Percentiles rank a stretch among this genome's conserved stretches.
Evolutionary conservation across 2,888 invertebrate genomes (phyloP).

Genomic region (Crematogaster levior): DNA sequence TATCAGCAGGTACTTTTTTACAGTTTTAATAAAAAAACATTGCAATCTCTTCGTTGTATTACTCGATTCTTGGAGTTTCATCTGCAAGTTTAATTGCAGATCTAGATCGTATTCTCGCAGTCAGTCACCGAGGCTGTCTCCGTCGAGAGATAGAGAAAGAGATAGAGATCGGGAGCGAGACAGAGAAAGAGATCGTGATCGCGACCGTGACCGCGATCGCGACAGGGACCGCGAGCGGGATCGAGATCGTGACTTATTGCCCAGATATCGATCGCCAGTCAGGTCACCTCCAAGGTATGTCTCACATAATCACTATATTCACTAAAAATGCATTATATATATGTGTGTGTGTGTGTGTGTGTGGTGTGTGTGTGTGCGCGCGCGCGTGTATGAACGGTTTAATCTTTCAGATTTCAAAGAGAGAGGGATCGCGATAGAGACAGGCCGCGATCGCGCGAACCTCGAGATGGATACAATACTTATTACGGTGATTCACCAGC

Average conservation of each 20-base stretch:
- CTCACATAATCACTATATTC: slow-evolving; percentile 30
- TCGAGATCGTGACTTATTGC: slow-evolving; percentile 80
- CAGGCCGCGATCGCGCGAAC: slow-evolving; percentile 81
- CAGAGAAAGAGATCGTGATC: slow-evolving; percentile 76
- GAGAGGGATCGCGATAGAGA: slow-evolving; percentile 83
- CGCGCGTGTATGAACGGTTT: background rate
- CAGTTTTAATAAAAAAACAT: background rate
- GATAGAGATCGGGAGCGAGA: slow-evolving; percentile 80
- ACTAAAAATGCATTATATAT: too few species aligned
- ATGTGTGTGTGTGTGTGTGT: too few species aligned
- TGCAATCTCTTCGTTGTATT: too few species aligned
- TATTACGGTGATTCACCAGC: slow-evolving; percentile 82
- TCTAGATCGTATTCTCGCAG: slow-evolving; percentile 89
- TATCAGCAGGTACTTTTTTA: slow-evolving; percentile 87
- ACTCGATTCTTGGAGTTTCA: slow-evolving; percentile 9
- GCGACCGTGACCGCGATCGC: slow-evolving; percentile 81
- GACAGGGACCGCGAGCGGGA: slow-evolving; percentile 81
- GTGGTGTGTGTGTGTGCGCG: too few species aligned
- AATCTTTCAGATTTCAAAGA: slow-evolving; percentile 80
- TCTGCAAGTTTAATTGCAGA: slow-evolving; percentile 85
- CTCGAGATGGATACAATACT: slow-evolving; percentile 81
- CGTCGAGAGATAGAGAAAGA: slow-evolving; percentile 83
- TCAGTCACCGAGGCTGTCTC: slow-evolving; percentile 87
- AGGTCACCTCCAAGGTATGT: slow-evolving; percentile 83
- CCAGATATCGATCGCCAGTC: slow-evolving; percentile 83